phyloP scores from a whole-genome alignment of 2,888 invertebrate genomes.

The Drosophila lacicola region DNA sequence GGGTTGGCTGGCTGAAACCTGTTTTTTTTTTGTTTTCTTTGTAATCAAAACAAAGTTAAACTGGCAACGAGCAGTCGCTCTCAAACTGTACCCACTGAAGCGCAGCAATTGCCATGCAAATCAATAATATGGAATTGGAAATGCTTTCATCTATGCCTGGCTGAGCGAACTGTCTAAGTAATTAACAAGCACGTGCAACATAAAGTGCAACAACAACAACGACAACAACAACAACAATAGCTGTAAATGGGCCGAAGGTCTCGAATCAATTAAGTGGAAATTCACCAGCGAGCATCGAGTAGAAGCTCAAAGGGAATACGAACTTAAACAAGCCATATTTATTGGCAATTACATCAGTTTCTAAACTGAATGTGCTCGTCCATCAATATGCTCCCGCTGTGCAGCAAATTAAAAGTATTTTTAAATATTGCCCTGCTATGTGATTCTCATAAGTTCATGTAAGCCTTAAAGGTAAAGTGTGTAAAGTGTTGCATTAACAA shows the following conservation, averaged over 20 bases:
- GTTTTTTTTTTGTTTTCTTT: background rate
- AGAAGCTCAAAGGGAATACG: conserved; percentile 38
- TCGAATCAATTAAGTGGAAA: conserved; percentile 44
- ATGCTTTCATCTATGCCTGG: conserved; percentile 37
- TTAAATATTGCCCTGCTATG: background rate
- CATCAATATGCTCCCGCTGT: background rate
- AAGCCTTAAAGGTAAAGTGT: background rate
- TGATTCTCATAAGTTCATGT: conserved; percentile 2
- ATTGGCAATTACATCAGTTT: conserved; percentile 14
- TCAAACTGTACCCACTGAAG: conserved; percentile 41
- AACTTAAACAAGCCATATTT: conserved; percentile 15
- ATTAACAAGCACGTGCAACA: conserved; percentile 71
- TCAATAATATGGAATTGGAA: conserved; percentile 47
- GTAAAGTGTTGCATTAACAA: too few relatives aligned
- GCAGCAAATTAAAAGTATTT: background rate
- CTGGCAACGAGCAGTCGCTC: conserved; percentile 15
- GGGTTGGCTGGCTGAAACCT: conserved; percentile 6
- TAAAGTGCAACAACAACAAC: conserved; percentile 36
- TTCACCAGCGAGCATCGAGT: conserved; percentile 13
- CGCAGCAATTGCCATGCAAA: conserved; percentile 34
- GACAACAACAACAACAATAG: conserved; percentile 15
- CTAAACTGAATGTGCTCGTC: background rate
- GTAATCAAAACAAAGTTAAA: conserved; percentile 35
- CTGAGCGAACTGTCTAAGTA: conserved; percentile 29
- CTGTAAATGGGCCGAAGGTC: conserved; percentile 1